Conservation (phyloP, 2,888 invertebrate genomes). For the Odontothrips loti region DNA sequence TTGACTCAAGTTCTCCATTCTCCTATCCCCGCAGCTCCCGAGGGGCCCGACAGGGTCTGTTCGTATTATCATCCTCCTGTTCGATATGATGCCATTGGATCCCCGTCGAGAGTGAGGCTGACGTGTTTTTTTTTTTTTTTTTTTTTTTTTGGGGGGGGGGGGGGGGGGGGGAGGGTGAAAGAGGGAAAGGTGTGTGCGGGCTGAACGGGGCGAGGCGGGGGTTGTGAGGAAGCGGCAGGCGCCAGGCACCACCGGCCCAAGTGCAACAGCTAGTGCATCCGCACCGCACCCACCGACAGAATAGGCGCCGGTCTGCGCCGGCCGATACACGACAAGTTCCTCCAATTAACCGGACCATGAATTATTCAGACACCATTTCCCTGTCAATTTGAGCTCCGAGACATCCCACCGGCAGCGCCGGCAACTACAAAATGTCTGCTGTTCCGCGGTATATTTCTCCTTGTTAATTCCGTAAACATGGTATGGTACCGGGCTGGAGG, state of each 20-base stretch:
- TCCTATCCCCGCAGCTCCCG: not conserved
- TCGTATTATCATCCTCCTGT: not conserved
- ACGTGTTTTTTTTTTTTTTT: too few species aligned
- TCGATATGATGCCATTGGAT: not conserved
- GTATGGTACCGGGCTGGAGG: not conserved
- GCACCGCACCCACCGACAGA: too few species aligned
- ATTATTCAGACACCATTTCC: slow-evolving; percentile 5
- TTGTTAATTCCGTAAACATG: slow-evolving; percentile 20
- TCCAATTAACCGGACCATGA: not conserved
- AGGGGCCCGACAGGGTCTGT: not conserved
- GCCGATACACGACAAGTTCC: not conserved
- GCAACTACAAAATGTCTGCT: not conserved
- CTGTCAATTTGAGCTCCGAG: not conserved
- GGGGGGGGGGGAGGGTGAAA: too few species aligned
- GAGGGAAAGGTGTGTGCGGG: too few species aligned
- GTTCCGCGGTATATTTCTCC: not conserved
- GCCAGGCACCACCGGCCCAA: not conserved
- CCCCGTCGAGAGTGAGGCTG: too few species aligned
- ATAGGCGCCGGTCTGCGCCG: too few species aligned
- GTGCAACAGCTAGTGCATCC: not conserved
- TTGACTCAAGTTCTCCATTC: not conserved
- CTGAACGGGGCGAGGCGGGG: too few species aligned
- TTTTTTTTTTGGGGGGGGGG: too few species aligned
- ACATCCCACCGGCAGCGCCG: too few species aligned
- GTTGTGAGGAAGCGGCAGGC: too few species aligned